Evolutionary conservation across 1,140 invertebrate species (phyloP).

Genomic region (Drosophila parvula): DNA sequence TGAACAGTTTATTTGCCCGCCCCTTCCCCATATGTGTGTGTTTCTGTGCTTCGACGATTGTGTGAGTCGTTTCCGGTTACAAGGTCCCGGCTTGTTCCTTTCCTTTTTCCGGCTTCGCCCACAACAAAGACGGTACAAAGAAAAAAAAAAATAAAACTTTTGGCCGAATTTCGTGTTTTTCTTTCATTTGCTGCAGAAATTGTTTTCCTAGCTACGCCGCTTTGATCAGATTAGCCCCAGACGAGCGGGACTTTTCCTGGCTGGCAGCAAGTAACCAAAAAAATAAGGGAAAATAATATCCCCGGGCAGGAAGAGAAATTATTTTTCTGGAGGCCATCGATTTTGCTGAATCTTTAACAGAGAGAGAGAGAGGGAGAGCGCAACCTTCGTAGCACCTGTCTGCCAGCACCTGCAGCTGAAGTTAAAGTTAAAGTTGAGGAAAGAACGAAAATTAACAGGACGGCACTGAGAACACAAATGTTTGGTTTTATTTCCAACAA

Average conservation of each 20-base stretch:
- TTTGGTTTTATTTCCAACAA: constrained; percentile 47
- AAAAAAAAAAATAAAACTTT: constrained; percentile 58
- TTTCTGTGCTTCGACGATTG: constrained; percentile 16
- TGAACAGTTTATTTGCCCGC: constrained; percentile 71
- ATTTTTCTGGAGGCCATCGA: constrained; percentile 34
- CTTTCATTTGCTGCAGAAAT: constrained; percentile 73
- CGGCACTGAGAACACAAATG: constrained; percentile 31
- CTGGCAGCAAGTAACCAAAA: constrained; percentile 2
- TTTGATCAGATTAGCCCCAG: constrained; percentile 73
- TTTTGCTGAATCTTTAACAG: constrained; percentile 19
- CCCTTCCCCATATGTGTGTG: constrained; percentile 13
- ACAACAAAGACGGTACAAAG: constrained; percentile 61
- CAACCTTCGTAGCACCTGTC: background rate
- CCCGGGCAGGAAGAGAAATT: constrained; percentile 19
- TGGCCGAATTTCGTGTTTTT: constrained; percentile 66
- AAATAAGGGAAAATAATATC: constrained; percentile 6
- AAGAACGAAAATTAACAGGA: constrained; percentile 20
- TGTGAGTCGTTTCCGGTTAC: constrained; percentile 64
- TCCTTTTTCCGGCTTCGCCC: constrained; percentile 41
- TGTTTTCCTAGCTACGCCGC: constrained; percentile 61
- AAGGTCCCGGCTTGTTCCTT: constrained; percentile 29
- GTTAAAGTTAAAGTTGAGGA: constrained; percentile 15
- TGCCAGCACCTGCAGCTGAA: constrained; percentile 14
- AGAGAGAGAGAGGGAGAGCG: no score
- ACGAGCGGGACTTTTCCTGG: constrained; percentile 13